Evolutionary conservation across 2,888 invertebrate species (phyloP).

Genomic region (Venustoraphidia nigricollis): DNA sequence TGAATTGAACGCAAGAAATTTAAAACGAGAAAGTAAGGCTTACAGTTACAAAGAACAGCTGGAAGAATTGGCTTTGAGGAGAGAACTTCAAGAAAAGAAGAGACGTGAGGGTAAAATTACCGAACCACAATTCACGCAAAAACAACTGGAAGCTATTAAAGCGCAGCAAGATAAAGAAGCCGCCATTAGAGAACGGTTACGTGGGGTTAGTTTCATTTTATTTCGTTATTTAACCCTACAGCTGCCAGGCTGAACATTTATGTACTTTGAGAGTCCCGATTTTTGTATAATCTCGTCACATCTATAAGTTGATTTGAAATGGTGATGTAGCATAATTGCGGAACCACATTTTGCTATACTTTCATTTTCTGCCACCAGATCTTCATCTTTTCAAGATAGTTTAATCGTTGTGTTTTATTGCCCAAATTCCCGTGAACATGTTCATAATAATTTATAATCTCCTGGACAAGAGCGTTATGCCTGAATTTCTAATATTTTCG

Average conservation of each 20-base stretch:
- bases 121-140: constrained; percentile 58
- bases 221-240: neutral
- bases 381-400: too few relatives aligned
- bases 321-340: too few relatives aligned
- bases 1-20: constrained; percentile 44
- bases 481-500: too few relatives aligned
- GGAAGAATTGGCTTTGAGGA: constrained; percentile 82
- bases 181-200: constrained; percentile 53
- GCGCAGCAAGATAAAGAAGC: constrained; percentile 75
- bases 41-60: constrained; percentile 95
- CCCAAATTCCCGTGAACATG: too few relatives aligned
- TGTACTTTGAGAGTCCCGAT: too few relatives aligned
- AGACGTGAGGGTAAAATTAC: constrained; percentile 63
- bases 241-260: neutral
- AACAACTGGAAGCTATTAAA: constrained; percentile 85
- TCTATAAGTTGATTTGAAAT: too few relatives aligned
- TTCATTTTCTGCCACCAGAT: too few relatives aligned
- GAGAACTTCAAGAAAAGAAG: constrained; percentile 83
- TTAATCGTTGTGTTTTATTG: too few relatives aligned
- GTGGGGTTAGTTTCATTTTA: constrained; percentile 30
- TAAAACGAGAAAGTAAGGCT: constrained; percentile 90
- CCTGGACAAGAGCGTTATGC: too few relatives aligned
- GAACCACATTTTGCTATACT: too few relatives aligned
- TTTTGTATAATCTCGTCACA: neutral
- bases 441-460: too few relatives aligned